Evolutionary conservation across 2,797 vertebrate species (phyloP).

Genomic region (Etheostoma nigrum): DNA sequence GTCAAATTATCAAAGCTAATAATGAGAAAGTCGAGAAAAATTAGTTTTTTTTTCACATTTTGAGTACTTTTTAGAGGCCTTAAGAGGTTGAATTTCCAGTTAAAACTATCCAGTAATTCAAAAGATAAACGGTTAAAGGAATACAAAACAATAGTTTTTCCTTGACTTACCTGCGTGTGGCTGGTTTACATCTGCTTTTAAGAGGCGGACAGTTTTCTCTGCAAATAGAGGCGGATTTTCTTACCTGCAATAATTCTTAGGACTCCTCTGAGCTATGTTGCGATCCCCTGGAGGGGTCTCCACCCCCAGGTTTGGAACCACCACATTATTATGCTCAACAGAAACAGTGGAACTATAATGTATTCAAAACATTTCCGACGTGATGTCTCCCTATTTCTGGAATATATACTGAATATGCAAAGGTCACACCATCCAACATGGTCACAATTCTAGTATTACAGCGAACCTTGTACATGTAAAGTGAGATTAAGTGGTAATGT

Average conservation of each 20-base stretch:
- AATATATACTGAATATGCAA: constrained; percentile 32
- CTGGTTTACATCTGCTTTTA: too few relatives aligned
- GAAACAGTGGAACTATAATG: constrained; percentile 16
- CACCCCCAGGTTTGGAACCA: constrained; percentile 12
- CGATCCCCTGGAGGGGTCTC: not conserved
- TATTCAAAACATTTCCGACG: constrained; percentile 45
- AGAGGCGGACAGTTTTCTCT: too few relatives aligned
- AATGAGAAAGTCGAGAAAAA: not conserved
- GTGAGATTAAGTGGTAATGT: constrained; percentile 43
- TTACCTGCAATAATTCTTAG: too few relatives aligned
- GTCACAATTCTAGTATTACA: constrained; percentile 35
- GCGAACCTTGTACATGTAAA: constrained; percentile 38
- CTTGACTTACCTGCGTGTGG: too few relatives aligned
- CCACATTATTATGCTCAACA: constrained; percentile 25
- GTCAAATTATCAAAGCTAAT: not conserved
- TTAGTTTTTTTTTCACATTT: not conserved
- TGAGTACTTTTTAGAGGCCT: not conserved
- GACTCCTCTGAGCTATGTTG: not conserved
- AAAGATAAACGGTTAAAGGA: too few relatives aligned
- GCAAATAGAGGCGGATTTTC: too few relatives aligned
- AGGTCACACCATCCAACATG: constrained; percentile 35
- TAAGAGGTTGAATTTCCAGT: too few relatives aligned
- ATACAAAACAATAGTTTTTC: too few relatives aligned
- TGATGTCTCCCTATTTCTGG: constrained; percentile 5
- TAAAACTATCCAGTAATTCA: too few relatives aligned